Conservation (phyloP, 2,888 invertebrate species). For the Drosophila mercatorum region DNA sequence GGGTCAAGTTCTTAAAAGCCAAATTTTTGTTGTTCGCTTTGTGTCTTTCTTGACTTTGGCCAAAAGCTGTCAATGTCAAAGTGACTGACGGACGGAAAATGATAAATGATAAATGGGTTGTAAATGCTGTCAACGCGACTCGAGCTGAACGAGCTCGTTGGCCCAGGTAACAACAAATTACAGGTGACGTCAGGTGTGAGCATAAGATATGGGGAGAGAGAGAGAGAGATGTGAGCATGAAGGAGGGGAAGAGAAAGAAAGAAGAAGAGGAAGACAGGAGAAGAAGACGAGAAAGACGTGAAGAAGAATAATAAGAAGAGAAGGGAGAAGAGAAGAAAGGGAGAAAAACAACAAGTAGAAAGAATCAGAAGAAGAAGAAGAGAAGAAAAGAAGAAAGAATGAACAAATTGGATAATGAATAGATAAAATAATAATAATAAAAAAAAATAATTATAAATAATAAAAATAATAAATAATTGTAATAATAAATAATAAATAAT, state of each 20-base stretch:
- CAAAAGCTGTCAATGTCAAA: slow-evolving; percentile 63
- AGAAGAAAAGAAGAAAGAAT: no score
- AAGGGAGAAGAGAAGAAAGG: no score
- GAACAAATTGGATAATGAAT: no score
- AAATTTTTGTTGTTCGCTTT: background rate
- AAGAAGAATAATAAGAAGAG: no score
- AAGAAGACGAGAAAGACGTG: no score
- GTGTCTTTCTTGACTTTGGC: slow-evolving; percentile 35
- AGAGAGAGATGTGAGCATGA: no score
- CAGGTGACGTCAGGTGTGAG: slow-evolving; percentile 28
- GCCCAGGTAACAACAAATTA: slow-evolving; percentile 5
- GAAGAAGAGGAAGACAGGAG: no score
- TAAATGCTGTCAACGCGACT: slow-evolving; percentile 21
- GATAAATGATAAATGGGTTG: slow-evolving; percentile 56
- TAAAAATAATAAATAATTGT: no score
- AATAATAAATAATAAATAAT: no score
- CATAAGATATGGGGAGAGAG: background rate
- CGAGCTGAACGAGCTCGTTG: slow-evolving; percentile 1
- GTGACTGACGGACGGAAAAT: slow-evolving; percentile 23
- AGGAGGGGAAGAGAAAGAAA: background rate
- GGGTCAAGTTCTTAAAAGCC: slow-evolving; percentile 69
- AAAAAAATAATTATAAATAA: background rate
- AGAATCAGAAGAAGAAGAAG: no score
- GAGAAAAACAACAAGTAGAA: no score
- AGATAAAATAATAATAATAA: background rate